Conservation (phyloP, 2,888 invertebrate genomes). For the Trilocha varians region DNA sequence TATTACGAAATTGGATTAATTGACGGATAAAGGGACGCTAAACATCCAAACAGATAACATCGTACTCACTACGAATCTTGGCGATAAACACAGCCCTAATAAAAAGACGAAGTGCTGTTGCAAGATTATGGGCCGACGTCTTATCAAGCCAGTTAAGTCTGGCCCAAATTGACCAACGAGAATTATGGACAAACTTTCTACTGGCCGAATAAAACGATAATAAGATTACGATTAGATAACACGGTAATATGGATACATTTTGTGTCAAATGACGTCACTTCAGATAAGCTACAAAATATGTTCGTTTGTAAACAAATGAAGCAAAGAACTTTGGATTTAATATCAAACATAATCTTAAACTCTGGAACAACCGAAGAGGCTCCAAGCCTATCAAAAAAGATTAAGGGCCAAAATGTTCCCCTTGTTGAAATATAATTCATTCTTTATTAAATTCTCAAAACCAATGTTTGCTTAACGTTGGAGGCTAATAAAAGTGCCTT, state of each 20-base stretch:
- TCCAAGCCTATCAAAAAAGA: conserved; percentile 1
- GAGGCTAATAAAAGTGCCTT: conserved; percentile 70
- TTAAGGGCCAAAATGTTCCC: conserved; percentile 9
- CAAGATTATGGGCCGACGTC: conserved; percentile 55
- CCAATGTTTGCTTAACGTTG: conserved; percentile 70
- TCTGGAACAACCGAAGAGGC: conserved; percentile 1
- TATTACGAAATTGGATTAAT: conserved; percentile 20
- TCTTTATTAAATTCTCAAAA: conserved; percentile 55
- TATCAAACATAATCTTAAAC: conserved; percentile 4
- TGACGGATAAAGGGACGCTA: conserved; percentile 31
- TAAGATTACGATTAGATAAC: conserved; percentile 61
- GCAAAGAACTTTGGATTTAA: background rate
- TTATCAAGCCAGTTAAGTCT: conserved; percentile 55
- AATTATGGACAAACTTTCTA: conserved; percentile 66
- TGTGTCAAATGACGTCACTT: conserved; percentile 1
- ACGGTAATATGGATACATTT: conserved; percentile 38
- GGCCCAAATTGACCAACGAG: conserved; percentile 62
- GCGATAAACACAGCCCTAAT: conserved; percentile 55
- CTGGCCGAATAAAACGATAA: conserved; percentile 57
- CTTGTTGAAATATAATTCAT: conserved; percentile 46
- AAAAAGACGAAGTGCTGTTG: conserved; percentile 50
- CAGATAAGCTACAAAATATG: conserved; percentile 6
- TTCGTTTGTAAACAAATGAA: background rate
- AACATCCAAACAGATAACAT: conserved; percentile 47
- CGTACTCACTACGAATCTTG: conserved; percentile 48